Evolutionary conservation across 2,113 vertebrate species (phyloP).

Genomic region (Rhabdomys dilectus): DNA sequence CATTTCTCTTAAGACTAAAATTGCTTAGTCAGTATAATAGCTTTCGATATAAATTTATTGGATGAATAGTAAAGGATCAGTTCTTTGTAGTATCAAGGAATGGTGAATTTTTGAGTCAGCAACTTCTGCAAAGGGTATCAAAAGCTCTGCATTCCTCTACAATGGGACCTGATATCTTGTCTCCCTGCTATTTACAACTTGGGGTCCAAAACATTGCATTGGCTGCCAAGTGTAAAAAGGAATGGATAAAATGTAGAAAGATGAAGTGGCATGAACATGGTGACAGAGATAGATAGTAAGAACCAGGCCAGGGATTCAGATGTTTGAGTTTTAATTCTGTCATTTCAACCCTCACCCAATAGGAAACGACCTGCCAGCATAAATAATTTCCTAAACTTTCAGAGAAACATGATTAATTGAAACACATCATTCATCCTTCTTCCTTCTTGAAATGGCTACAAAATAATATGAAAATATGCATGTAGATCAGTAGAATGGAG

Average conservation of each 20-base stretch:
- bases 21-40: neutral
- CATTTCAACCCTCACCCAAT: neutral
- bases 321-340: constrained; percentile 39
- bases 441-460: neutral
- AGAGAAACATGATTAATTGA: neutral
- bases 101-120: neutral
- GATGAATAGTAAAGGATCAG: neutral
- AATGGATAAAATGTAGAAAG: neutral
- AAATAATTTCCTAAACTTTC: constrained; percentile 15
- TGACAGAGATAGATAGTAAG: neutral
- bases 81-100: neutral
- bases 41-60: neutral
- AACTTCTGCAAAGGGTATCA: neutral
- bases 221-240: neutral
- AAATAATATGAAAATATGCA: constrained; percentile 1
- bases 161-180: neutral
- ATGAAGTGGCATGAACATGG: neutral
- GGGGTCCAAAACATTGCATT: neutral
- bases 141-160: neutral
- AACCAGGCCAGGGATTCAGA: neutral
- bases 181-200: neutral
- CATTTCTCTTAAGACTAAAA: constrained; percentile 2
- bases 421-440: constrained; percentile 5
- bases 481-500: neutral
- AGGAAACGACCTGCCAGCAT: constrained; percentile 17